Base-by-base conservation (phyloP, 2,888 invertebrate species). In the Periphyllus acericola region DNA sequence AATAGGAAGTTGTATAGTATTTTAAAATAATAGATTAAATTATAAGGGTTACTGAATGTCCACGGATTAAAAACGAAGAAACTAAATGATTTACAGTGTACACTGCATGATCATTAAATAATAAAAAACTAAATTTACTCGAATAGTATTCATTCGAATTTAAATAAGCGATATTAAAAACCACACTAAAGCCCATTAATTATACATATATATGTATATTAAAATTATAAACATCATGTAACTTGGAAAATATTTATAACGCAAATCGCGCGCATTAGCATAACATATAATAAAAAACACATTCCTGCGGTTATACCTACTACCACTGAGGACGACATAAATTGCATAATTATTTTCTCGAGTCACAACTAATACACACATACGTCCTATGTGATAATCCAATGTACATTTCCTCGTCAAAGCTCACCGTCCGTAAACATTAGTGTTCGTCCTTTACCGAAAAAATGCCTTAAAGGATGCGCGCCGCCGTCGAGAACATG, bases 361-460 rank as follows among this genome's bases (percentile, higher is more conserved):
- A 25, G 2, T 68, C 68, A 29, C 68, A 25, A 14, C 3, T 68
- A 9, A 34, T 72, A 71, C 1, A 19, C 34, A 72, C 34, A 17
- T 68, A 68, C 25, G 25, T 74, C 32, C 21, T 4, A 17, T 25
- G 32, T 76, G 66, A 76, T 66, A 66, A 75, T 75, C 66, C 32
- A 76, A 76, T 36, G 36, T 34, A 46, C 11, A 14, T 79, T 52
- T 71, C 55, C 78, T 52, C 71, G 55, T 79, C 52, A 79, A 71
- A 52, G 21, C 36, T 55, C n/a, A 17, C n/a, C 52, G 40, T 52
- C 68, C n/a, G 34, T 32, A 40, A n/a, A 79, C 85, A 55, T 85
- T 79, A 71, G 71, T 85, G 79, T 78, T 79, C 78, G 46, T 66
- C 71, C 34, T 52, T 79, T 36, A 52, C 52, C 29, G 1, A 79